phyloP scores from a whole-genome alignment of 2,113 vertebrate species.

The Oreocharis arfaki region DNA sequence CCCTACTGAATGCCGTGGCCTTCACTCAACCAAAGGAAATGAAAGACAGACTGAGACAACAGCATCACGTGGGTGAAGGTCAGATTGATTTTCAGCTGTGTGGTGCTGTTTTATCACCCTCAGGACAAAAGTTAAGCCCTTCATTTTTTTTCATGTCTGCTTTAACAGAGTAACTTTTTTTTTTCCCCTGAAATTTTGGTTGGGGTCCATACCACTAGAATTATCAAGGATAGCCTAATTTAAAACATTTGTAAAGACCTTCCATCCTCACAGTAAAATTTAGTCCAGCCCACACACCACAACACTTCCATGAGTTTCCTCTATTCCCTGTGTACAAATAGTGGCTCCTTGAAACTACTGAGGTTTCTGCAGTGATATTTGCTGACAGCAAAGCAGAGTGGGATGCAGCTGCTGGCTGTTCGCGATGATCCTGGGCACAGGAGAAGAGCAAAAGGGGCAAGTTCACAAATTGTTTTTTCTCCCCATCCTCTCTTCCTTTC shows the following conservation, averaged over 20 bases:
- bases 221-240: slow-evolving; percentile 21
- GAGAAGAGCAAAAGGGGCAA: not conserved
- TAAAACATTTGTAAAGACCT: slow-evolving; percentile 29
- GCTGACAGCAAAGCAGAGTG: not conserved
- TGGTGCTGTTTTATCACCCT: slow-evolving; percentile 64
- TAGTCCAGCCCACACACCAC: not conserved
- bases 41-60: slow-evolving; percentile 45
- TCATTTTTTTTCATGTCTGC: slow-evolving; percentile 39
- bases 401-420: not conserved
- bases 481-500: not conserved
- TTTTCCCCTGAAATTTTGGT: slow-evolving; percentile 17
- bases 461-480: slow-evolving; percentile 10
- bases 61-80: slow-evolving; percentile 64
- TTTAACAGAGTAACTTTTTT: slow-evolving; percentile 40
- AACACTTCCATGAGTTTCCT: not conserved
- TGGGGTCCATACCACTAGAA: slow-evolving; percentile 25
- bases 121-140: slow-evolving; percentile 65
- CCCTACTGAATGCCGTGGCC: slow-evolving; percentile 52
- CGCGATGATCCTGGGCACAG: not conserved
- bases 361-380: not conserved
- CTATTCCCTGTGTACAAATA: not conserved
- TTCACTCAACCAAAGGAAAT: slow-evolving; percentile 52
- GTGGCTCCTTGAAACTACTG: not conserved
- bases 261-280: not conserved
- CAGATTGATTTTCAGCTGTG: slow-evolving; percentile 66